These are phyloP conservation scores for Graptemys geographica DNA, from an alignment of 2,797 vertebrate species.

Conservation along the genomic window DNA sequence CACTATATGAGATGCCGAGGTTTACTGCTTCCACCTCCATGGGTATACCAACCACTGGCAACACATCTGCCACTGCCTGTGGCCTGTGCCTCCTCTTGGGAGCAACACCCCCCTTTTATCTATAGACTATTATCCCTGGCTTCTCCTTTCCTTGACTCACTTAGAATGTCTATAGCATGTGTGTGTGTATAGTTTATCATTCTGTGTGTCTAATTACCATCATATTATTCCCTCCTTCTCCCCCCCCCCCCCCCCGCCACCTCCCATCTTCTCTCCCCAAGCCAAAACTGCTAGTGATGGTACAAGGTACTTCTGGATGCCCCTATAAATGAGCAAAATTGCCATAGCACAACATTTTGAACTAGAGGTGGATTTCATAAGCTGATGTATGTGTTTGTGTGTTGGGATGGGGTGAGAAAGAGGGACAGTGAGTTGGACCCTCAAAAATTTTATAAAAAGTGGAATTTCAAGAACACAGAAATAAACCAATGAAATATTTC, in stretches of 20 bases:
- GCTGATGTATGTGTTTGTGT: background rate
- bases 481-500: background rate
- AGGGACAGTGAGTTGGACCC: background rate
- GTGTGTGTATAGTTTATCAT: background rate
- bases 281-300: background rate
- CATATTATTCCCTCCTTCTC: background rate
- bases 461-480: background rate
- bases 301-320: background rate
- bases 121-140: background rate
- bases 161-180: background rate
- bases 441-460: background rate
- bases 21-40: background rate
- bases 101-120: background rate
- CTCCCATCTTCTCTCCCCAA: background rate
- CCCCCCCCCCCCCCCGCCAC: background rate
- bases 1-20: background rate
- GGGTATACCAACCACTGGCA: rapidly evolving
- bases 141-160: background rate
- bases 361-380: background rate
- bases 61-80: background rate
- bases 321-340: background rate
- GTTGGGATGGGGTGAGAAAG: background rate
- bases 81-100: rapidly evolving
- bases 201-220: background rate
- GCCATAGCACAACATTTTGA: background rate